These are phyloP conservation scores for Ophion ventricosus DNA, from an alignment of 2,888 invertebrate species.

Conservation along the genomic window DNA sequence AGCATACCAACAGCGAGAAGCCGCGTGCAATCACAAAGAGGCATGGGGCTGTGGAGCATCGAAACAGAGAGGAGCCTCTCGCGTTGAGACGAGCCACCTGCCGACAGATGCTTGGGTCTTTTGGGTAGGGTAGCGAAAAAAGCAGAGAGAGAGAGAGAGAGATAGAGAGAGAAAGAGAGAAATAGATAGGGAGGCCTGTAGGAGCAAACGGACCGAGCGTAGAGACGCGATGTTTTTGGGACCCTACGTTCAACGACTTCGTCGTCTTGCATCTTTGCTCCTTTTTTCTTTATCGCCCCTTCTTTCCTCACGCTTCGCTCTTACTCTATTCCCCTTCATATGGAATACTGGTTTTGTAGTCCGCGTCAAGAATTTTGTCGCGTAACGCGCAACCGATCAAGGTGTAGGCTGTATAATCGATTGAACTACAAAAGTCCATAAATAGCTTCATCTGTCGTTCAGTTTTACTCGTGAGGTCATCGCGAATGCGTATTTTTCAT, in stretches of 20 bases:
- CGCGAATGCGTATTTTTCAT: background rate
- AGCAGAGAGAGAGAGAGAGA: conserved; percentile 17
- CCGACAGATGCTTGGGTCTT: conserved; percentile 80
- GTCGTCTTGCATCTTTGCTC: conserved; percentile 52
- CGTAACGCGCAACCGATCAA: conserved; percentile 29
- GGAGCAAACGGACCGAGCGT: conserved; percentile 45
- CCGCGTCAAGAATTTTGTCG: conserved; percentile 43
- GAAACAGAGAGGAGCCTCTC: conserved; percentile 50
- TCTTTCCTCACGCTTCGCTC: background rate
- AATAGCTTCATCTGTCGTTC: conserved; percentile 47
- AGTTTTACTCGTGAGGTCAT: conserved; percentile 2
- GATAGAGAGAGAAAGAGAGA: conserved; percentile 11
- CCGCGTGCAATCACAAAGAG: conserved; percentile 63
- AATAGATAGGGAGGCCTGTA: conserved; percentile 25
- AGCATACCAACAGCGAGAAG: conserved; percentile 52
- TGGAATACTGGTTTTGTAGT: conserved; percentile 27
- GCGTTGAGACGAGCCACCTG: conserved; percentile 77
- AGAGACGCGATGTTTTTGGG: conserved; percentile 54
- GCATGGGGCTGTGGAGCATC: conserved; percentile 45
- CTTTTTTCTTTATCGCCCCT: conserved; percentile 61
- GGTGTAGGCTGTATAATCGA: conserved; percentile 16
- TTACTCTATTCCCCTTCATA: conserved; percentile 4
- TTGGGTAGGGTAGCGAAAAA: conserved; percentile 58
- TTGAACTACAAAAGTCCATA: conserved; percentile 34
- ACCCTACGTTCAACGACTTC: conserved; percentile 62